phyloP scores from a whole-genome alignment of 2,888 invertebrate species.

The Agonopterix subpropinquella region DNA sequence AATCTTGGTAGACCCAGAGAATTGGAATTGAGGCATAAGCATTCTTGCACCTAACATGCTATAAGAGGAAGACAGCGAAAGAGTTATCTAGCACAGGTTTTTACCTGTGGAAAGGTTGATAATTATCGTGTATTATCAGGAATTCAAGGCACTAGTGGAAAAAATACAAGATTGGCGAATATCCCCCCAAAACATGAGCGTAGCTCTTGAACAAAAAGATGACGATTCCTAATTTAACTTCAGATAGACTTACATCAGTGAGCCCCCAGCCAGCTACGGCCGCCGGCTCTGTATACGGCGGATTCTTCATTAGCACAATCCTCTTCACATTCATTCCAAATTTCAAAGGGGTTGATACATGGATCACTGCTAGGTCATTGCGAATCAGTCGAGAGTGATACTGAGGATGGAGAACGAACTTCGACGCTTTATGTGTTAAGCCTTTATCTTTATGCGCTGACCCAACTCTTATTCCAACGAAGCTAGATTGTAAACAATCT shows the following conservation, averaged over 20 bases:
- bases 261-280: conserved; percentile 27
- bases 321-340: conserved; percentile 13
- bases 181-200: no score
- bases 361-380: conserved; percentile 20
- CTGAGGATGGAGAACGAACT: conserved; percentile 9
- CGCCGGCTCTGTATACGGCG: conserved; percentile 11
- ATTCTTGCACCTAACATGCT: no score
- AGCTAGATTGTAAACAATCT: conserved; percentile 5
- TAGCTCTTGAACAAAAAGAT: no score
- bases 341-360: conserved; percentile 3
- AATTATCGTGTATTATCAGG: no score
- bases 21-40: no score
- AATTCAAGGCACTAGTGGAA: no score
- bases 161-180: no score
- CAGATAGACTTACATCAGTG: conserved; percentile 17
- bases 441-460: neutral
- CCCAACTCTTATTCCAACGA: neutral
- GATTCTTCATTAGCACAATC: conserved; percentile 16
- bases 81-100: no score
- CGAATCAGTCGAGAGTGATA: rapidly evolving
- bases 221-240: no score
- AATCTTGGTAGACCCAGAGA: no score
- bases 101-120: no score
- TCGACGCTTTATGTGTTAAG: neutral
- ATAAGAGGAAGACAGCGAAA: no score